Conservation (phyloP, 2,113 vertebrate species). For the Pelecanus crispus region DNA sequence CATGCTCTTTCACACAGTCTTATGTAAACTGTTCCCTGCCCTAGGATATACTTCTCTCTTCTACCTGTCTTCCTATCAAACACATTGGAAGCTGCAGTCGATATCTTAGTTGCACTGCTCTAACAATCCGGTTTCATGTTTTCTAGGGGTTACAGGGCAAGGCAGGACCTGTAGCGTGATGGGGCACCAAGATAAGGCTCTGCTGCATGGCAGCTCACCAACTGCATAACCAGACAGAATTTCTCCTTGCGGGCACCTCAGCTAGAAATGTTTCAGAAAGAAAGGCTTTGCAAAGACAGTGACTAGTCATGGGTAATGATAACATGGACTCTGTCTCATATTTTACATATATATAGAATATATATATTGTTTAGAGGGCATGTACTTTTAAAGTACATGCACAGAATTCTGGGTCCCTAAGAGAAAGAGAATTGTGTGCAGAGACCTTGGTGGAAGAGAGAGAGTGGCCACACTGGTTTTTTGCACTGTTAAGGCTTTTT, state of each 20-base stretch:
- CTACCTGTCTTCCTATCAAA: neutral
- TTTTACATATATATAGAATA: neutral
- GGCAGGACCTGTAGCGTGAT: neutral
- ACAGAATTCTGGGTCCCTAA: neutral
- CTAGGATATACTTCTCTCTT: neutral
- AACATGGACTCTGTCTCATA: neutral
- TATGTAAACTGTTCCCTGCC: neutral
- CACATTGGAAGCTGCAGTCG: neutral
- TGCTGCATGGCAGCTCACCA: neutral
- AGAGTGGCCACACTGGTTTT: neutral
- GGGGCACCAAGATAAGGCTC: neutral
- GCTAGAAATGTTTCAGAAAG: neutral
- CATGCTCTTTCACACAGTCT: neutral
- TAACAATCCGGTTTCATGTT: fast-evolving
- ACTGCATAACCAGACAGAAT: neutral
- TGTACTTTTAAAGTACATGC: neutral
- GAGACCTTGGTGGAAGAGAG: neutral
- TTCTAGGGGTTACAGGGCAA: neutral
- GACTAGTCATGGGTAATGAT: neutral
- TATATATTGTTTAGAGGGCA: neutral
- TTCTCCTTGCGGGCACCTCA: neutral
- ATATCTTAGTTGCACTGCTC: neutral
- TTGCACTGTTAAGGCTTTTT: neutral
- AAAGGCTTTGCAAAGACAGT: neutral
- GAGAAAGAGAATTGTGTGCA: neutral